phyloP scores from a whole-genome alignment of 2,113 vertebrate genomes.

The Pristiophorus japonicus region DNA sequence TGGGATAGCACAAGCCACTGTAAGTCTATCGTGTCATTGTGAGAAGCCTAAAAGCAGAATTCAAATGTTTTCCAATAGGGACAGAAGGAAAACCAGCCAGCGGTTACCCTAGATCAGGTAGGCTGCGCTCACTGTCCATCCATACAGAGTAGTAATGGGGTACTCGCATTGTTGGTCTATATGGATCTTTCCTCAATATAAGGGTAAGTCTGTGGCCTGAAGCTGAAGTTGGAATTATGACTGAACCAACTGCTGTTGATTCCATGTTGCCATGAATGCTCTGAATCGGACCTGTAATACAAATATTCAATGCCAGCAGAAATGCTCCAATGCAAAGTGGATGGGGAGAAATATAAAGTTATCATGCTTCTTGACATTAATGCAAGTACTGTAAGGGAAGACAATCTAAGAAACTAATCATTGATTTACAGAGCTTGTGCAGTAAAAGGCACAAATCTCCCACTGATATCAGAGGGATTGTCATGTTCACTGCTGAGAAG shows the following conservation, averaged over 20 bases:
- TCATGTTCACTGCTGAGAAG: constrained; percentile 34
- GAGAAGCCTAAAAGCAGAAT: not conserved
- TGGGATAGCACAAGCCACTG: not conserved
- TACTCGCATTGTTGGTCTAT: not conserved
- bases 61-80: not conserved
- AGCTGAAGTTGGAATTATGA: not conserved
- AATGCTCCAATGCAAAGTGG: not conserved
- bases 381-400: not conserved
- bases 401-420: constrained; percentile 27
- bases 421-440: constrained; percentile 17
- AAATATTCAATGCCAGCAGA: not conserved
- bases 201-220: not conserved
- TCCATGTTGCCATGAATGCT: not conserved
- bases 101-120: not conserved
- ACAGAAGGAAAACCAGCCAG: not conserved
- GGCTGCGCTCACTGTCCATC: no score
- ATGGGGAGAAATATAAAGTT: not conserved
- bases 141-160: not conserved
- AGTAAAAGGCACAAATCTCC: constrained; percentile 2
- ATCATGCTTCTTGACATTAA: not conserved
- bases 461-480: constrained; percentile 22
- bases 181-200: not conserved
- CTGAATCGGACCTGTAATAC: not conserved
- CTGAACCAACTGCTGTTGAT: not conserved
- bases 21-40: no score